A percentile compares a stretch with the other conserved stretches of the same genome.
Conservation (phyloP, 2,797 vertebrate species). For the Rhabdophis nuchalis region DNA sequence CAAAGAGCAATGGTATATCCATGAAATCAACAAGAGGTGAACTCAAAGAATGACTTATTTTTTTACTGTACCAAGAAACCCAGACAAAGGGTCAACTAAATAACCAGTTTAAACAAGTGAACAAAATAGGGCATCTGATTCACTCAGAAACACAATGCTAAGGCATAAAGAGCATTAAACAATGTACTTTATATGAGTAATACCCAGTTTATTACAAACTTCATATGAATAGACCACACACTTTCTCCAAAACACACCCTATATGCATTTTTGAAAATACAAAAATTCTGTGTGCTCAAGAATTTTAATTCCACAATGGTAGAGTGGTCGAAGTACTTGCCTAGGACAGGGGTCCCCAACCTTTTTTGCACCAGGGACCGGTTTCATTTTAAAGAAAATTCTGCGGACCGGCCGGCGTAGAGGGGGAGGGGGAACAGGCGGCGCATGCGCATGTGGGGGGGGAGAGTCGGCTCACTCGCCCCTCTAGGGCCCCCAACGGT, state of each 20-base stretch:
- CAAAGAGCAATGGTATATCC: not conserved
- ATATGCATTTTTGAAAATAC: not conserved
- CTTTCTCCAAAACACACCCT: not conserved
- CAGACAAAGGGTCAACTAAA: not conserved
- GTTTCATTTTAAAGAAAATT: too few species aligned
- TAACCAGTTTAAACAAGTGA: not conserved
- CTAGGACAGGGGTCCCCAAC: too few species aligned
- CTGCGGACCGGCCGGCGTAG: too few species aligned
- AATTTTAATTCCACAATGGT: not conserved
- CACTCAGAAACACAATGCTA: not conserved
- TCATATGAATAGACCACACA: not conserved
- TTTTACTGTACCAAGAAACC: not conserved
- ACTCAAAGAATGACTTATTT: not conserved
- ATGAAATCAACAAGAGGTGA: not conserved
- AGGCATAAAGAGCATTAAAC: not conserved
- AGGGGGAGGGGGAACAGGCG: too few species aligned
- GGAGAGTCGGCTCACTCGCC: too few species aligned
- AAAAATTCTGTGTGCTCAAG: not conserved
- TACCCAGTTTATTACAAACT: not conserved
- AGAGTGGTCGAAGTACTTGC: not conserved
- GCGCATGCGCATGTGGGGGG: too few species aligned
- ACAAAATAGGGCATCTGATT: not conserved
- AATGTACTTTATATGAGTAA: not conserved
- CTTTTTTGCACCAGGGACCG: too few species aligned
- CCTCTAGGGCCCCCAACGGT: too few species aligned